Evolutionary conservation across 2,113 vertebrate genomes (phyloP).

Genomic region (Sylvilagus bachmani): DNA sequence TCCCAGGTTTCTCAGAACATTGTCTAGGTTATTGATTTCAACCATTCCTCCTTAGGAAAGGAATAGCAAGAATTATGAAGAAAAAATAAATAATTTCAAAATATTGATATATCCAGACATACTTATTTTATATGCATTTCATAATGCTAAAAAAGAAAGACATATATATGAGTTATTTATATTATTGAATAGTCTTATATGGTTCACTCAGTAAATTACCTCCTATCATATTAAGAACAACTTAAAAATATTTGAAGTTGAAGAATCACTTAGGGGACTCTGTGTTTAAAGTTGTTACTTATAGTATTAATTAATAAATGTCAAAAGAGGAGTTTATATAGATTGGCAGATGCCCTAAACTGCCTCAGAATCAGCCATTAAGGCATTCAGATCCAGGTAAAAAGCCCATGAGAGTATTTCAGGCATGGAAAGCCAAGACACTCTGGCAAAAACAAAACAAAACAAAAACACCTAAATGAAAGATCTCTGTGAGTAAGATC

Average conservation of each 20-base stretch:
- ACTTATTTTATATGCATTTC: neutral
- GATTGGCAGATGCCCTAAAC: too few relatives aligned
- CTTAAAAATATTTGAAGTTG: neutral
- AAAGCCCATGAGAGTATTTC: too few relatives aligned
- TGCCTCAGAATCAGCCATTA: too few relatives aligned
- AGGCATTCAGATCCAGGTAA: too few relatives aligned
- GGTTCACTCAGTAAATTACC: neutral
- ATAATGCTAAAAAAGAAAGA: neutral
- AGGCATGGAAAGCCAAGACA: too few relatives aligned
- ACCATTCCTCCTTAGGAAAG: conserved; percentile 34
- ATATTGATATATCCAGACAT: neutral
- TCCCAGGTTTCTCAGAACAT: conserved; percentile 6
- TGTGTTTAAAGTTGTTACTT: neutral
- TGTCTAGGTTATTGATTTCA: conserved; percentile 22
- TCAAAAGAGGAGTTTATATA: neutral
- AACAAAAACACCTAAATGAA: too few relatives aligned
- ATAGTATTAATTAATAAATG: neutral
- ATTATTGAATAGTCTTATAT: neutral
- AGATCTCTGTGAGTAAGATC: too few relatives aligned
- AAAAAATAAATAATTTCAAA: neutral
- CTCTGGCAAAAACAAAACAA: too few relatives aligned
- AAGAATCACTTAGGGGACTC: neutral
- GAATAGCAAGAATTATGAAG: neutral
- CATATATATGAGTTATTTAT: neutral
- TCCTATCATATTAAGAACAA: neutral